Conservation (phyloP, 2,888 invertebrate genomes). For the Hedya salicella region DNA sequence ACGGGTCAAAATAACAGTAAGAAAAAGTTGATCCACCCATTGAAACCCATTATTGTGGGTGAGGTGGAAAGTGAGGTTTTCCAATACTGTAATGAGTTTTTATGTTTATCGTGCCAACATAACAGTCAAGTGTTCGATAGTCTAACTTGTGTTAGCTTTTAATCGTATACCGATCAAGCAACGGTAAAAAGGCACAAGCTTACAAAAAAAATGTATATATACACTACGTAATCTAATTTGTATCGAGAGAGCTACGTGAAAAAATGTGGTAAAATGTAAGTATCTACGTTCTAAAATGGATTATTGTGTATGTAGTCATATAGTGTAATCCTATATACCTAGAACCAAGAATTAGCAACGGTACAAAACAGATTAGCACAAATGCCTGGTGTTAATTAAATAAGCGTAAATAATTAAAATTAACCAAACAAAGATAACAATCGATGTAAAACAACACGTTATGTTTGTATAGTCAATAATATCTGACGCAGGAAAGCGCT, state of each 20-base stretch:
- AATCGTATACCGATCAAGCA: too few relatives aligned
- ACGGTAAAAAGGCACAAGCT: neutral
- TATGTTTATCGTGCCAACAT: too few relatives aligned
- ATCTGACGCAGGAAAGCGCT: neutral
- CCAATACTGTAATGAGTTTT: too few relatives aligned
- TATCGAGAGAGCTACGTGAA: too few relatives aligned
- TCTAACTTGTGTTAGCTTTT: too few relatives aligned
- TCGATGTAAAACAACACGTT: constrained; percentile 1
- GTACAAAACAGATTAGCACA: constrained; percentile 12
- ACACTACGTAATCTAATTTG: too few relatives aligned
- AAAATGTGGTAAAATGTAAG: neutral
- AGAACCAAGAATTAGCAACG: neutral
- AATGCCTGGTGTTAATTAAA: constrained; percentile 3
- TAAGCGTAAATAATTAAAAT: constrained; percentile 23
- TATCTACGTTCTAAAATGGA: neutral
- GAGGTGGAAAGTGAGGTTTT: too few relatives aligned
- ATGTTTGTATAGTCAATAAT: neutral
- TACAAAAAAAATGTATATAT: neutral
- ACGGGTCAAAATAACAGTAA: too few relatives aligned
- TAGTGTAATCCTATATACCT: neutral
- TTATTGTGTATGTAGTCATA: neutral
- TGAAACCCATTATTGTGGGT: too few relatives aligned
- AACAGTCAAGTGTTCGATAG: too few relatives aligned
- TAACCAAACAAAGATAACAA: constrained; percentile 13
- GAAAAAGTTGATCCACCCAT: too few relatives aligned